Evolutionary conservation across 2,888 invertebrate genomes (phyloP), one percentile per base, ranked within the genome.

Genomic region (Cheilosia soror): DNA sequence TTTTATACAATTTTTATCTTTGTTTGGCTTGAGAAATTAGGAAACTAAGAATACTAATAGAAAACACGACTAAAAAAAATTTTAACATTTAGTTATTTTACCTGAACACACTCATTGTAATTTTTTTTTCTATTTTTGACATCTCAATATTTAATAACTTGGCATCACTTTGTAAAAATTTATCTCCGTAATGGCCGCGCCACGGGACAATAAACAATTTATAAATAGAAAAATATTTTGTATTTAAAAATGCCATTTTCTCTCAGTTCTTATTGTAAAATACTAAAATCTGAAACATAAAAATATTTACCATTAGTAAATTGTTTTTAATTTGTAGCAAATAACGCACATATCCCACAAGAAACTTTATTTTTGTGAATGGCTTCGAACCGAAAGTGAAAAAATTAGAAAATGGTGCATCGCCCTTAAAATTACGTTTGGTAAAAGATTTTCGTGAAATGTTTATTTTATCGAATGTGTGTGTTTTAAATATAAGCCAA

Each of bases 181-280:
- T 81, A 75, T 29, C 60, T 65, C 44, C 58, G 82, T 81, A 86
- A 86, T 86, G 86, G 86, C 86, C 86, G 86, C 86, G 86, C 86
- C 82, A 82, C 82, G 82, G 86, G 57, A 86, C 86, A 72, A 86
- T 86, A 86, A 86, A 86, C 86, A 86, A 86, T 82, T 86, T 85
- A 85, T 81, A 85, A 76, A 80, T 85, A 81, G 72, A 51, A 85
- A 72, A 76, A 44, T 84, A 78, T 84, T 80, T 84, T 75, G 65
- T 60, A 31, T 66, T 65, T 75, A 84, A 78, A 79, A 80, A 84
- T 84, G 84, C 37, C 40, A 57, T 71, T 75, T 44, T 40, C 37
- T 47, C 33, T 31, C 7, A 69, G 42, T 57, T 73, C 20, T 27
- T 20, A 40, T 51, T 63, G 31, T 49, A 78, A 83, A 72, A 49